Percentiles rank a stretch among this genome's conserved stretches.
These are phyloP conservation scores for Centruroides vittatus DNA, from an alignment of 1,140 invertebrate genomes.

Conservation along the genomic window DNA sequence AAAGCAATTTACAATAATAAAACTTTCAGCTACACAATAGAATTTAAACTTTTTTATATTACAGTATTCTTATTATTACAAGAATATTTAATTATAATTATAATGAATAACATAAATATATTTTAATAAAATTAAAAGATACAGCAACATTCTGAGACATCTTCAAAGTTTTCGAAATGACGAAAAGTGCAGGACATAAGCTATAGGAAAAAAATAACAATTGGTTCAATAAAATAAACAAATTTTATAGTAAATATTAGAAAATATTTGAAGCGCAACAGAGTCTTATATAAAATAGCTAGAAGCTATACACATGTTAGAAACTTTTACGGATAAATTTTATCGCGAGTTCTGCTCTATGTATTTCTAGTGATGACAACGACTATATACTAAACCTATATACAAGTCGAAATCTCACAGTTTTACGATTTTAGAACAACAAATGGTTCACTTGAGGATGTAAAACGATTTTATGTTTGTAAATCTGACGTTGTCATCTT, in stretches of 20 bases:
- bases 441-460: neutral
- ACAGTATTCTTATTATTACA: too few species aligned
- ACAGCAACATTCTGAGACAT: conserved; percentile 56
- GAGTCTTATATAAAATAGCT: conserved; percentile 28
- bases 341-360: neutral
- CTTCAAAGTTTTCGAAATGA: conserved; percentile 45
- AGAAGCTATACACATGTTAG: conserved; percentile 23
- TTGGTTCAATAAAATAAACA: neutral
- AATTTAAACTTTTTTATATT: too few species aligned
- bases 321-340: neutral
- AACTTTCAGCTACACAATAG: neutral
- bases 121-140: conserved; percentile 12
- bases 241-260: neutral
- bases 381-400: conserved; percentile 15
- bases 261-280: neutral
- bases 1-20: conserved; percentile 2
- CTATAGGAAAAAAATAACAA: conserved; percentile 16
- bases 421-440: neutral
- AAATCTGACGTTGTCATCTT: conserved; percentile 21
- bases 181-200: conserved; percentile 50
- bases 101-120: neutral
- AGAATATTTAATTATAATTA: too few species aligned
- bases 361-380: neutral
- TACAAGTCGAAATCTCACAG: conserved; percentile 19
- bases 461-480: conserved; percentile 21